Base-by-base conservation (phyloP, 2,797 vertebrate species). In the Neomorphus geoffroyi region DNA sequence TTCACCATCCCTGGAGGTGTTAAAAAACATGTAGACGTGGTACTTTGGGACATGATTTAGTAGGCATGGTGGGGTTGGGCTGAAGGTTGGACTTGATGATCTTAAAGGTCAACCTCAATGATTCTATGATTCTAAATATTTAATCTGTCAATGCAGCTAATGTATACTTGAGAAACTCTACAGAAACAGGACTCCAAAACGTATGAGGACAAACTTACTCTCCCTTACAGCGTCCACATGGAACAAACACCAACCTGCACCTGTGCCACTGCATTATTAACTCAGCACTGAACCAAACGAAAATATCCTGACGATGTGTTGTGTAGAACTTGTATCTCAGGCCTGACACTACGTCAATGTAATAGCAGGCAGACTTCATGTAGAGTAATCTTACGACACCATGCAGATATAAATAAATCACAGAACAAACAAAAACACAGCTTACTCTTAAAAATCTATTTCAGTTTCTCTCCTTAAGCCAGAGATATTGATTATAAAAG, bases 311-410 rank as follows among this genome's bases (percentile, higher is more conserved):
- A 61, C 35, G 46, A 74, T 21, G 45, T 57, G 33, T 41, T 50
- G 32, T 54, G 0, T n/a, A n/a, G n/a, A n/a, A n/a, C n/a, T n/a
- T n/a, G n/a, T 6, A 23, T n/a, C 65, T 57, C 61, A 61, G 37
- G 61, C 33, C 48, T 62, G 50, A 70, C 46, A 28, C 19, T 22
- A 13, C 7, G 39, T 39, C 71, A 57, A 2, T 35, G 16, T 32
- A 74, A 71, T 15, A 92, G 66, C 1, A 8, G 11, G 33, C 30
- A 73, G 60, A 64, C 28, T 62, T 82, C 39, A 69, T 3, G 51
- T 1, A 48, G 28, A 87, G 32, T 27, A 33, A 56, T 23, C n/a
- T 82, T 37, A 69, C 0, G 2, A 11, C 0, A 30, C 23, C 32
- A 37, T 2, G 14, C 18, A 50, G 28, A 45, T 32, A 51, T 0